These are phyloP conservation scores for Verasper variegatus DNA, from an alignment of 2,113 vertebrate species.

Conservation along the genomic window DNA sequence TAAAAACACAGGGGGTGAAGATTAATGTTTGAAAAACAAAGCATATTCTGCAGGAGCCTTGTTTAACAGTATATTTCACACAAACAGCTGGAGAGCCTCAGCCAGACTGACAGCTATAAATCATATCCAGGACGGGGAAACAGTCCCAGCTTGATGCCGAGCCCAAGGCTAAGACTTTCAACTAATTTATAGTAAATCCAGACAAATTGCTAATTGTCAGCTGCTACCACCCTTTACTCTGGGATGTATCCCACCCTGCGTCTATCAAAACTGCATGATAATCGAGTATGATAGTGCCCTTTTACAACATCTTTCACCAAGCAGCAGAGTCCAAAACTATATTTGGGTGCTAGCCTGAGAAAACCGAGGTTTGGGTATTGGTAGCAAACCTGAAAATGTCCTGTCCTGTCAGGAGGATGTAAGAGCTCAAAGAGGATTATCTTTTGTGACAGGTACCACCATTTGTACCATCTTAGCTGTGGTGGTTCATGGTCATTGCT, in stretches of 20 bases:
- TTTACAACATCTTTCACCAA: not conserved
- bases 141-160: constrained; percentile 72
- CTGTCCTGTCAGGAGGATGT: not conserved
- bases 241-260: not conserved
- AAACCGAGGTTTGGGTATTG: no score
- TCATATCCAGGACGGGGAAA: constrained; percentile 73
- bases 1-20: constrained; percentile 46
- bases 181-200: constrained; percentile 71
- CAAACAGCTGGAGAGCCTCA: constrained; percentile 78
- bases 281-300: not conserved
- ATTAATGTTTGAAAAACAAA: constrained; percentile 59
- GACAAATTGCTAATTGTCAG: constrained; percentile 66
- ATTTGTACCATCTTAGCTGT: no score
- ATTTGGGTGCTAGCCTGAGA: not conserved
- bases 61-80: constrained; percentile 70
- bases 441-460: no score
- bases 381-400: not conserved
- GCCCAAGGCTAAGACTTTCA: constrained; percentile 64
- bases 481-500: no score
- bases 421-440: not conserved
- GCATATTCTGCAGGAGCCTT: constrained; percentile 66
- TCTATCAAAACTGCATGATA: not conserved
- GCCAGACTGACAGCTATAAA: constrained; percentile 73
- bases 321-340: not conserved
- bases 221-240: constrained; percentile 32